Conservation (phyloP, 2,113 vertebrate species). For the Platysteira castanea region DNA sequence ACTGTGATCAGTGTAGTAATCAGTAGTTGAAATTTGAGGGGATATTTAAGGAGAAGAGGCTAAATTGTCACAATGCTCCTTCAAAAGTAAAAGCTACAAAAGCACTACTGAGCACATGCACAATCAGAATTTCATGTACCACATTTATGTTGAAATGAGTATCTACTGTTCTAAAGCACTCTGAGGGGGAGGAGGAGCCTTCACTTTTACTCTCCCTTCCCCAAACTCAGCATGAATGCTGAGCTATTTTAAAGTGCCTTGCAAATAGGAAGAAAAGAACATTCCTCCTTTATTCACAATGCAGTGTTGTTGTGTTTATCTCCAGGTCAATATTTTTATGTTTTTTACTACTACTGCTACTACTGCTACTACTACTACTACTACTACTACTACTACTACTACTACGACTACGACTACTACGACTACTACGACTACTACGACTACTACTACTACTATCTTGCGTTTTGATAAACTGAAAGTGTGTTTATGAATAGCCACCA, state of each 20-base stretch:
- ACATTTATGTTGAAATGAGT: background rate
- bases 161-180: background rate
- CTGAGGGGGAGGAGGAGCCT: background rate
- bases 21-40: background rate
- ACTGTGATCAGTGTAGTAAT: background rate
- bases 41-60: background rate
- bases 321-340: background rate
- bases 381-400: background rate
- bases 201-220: background rate
- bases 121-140: background rate
- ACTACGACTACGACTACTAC: background rate
- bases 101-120: background rate
- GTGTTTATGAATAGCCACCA: background rate
- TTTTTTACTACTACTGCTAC: background rate
- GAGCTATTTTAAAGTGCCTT: background rate
- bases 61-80: background rate
- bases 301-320: background rate
- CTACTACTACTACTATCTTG: background rate
- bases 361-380: background rate
- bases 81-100: background rate
- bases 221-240: background rate
- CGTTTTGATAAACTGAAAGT: background rate
- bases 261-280: background rate
- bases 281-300: background rate
- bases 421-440: background rate